Evolutionary conservation across 1,140 invertebrate genomes (phyloP), one percentile per base, ranked within the genome.

Genomic region (Euwallacea similis): DNA sequence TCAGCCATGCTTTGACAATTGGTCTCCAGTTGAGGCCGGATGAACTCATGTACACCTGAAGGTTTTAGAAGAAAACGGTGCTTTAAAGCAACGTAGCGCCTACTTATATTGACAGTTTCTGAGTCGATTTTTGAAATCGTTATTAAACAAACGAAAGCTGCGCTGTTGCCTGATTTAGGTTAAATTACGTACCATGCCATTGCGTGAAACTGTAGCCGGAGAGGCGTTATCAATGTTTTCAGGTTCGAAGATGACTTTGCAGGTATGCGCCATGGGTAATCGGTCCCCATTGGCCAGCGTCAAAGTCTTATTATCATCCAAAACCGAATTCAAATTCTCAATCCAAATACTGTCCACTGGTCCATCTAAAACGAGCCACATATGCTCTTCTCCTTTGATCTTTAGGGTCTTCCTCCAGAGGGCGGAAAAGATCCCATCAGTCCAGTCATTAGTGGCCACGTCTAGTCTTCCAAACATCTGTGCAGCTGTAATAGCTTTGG

Each of bases 381-480:
- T 88, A 75, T 94, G 86, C 78, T 96, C 93, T 2, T 81, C 85
- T 86, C 90, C 89, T 82, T 97, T 97, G 0, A 92, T 82, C 83
- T 94, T 95, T 0, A 97, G 84, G 0, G 96, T 97, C 84, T 96
- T 95, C 54, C 96, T 86, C 96, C 96, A 98, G 0, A 98, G 83
- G 0, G 96, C 95, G 7, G 95, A 97, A 82, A 98, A 98, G 74
- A 98, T 97, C 2, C 96, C 96, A 82, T 98, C 96, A 0, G 95
- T 98, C 96, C 96, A 98, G 79, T 98, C 96, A 80, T 98, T 98
- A 0, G 96, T 98, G 2, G 96, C 96, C 0, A 97, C 95, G 80
- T 98, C 96, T 16, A 98, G 84, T 55, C 94, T 86, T 0, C 96
- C 96, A 84, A 98, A 98, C 96, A 98, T 98, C 86, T 98, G 96